phyloP scores from a whole-genome alignment of 2,888 invertebrate genomes.

The Parnassius smintheus region DNA sequence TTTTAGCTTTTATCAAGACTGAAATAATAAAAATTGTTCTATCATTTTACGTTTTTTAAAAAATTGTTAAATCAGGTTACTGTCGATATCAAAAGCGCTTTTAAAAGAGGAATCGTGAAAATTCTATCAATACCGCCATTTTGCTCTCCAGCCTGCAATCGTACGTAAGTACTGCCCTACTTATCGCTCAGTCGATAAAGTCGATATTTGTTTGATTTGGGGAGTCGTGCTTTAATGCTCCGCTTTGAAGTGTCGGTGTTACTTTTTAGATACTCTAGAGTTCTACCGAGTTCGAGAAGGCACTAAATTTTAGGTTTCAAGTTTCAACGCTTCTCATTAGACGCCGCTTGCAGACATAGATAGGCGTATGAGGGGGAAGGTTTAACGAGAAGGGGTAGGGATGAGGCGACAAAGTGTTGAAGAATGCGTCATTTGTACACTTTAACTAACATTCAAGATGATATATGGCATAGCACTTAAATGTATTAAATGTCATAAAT shows the following conservation, averaged over 20 bases:
- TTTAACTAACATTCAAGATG: constrained; percentile 23
- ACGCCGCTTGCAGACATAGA: constrained; percentile 50
- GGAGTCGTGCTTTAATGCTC: constrained; percentile 32
- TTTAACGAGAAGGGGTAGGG: constrained; percentile 27
- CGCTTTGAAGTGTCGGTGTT: constrained; percentile 43
- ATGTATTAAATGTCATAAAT: constrained; percentile 43
- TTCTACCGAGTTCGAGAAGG: constrained; percentile 75
- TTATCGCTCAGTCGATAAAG: constrained; percentile 32
- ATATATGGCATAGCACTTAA: constrained; percentile 44
- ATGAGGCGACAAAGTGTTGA: constrained; percentile 43
- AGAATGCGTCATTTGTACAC: constrained; percentile 44
- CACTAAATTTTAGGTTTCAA: constrained; percentile 77
- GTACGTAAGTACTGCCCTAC: constrained; percentile 37
- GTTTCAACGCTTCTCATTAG: constrained; percentile 76
- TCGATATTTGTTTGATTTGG: constrained; percentile 31
- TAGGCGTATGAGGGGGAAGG: constrained; percentile 29
- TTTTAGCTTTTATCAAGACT: not conserved
- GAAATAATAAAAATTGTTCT: not conserved
- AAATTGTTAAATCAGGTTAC: constrained; percentile 50
- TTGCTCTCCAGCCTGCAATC: constrained; percentile 40
- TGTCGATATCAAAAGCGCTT: constrained; percentile 48
- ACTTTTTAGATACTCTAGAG: constrained; percentile 51
- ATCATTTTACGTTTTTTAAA: constrained; percentile 29
- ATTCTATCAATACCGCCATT: constrained; percentile 63
- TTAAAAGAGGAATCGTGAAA: constrained; percentile 50